These are phyloP conservation scores for Odontocerum albicorne DNA, from an alignment of 2,888 invertebrate species.

Conservation along the genomic window DNA sequence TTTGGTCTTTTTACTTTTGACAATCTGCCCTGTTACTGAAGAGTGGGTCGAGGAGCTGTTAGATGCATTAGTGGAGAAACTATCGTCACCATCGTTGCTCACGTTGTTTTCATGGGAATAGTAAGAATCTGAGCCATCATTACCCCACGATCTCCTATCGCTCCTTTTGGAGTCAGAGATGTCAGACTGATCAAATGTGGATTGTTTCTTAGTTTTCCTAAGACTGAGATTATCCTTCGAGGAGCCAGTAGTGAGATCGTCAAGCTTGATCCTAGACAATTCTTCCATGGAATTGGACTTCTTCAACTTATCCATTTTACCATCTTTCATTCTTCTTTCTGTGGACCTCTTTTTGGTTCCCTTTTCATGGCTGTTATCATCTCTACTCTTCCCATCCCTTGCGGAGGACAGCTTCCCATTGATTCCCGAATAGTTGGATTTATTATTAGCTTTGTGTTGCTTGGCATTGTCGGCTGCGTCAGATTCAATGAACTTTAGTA, in stretches of 20 bases:
- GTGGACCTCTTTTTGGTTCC: conserved; percentile 55
- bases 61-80: conserved; percentile 20
- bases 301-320: conserved; percentile 49
- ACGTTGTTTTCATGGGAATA: conserved; percentile 46
- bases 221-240: conserved; percentile 43
- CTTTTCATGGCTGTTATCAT: conserved; percentile 49
- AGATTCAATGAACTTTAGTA: conserved; percentile 78
- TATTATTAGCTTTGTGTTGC: conserved; percentile 45
- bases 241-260: conserved; percentile 63
- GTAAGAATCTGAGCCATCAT: conserved; percentile 60
- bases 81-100: conserved; percentile 32
- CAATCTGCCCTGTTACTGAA: conserved; percentile 10
- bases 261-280: conserved; percentile 73
- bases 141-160: conserved; percentile 69
- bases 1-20: conserved; percentile 32
- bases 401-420: conserved; percentile 21
- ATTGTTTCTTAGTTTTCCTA: conserved; percentile 38
- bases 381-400: conserved; percentile 26
- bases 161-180: conserved; percentile 40
- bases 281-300: conserved; percentile 82
- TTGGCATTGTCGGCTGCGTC: conserved; percentile 47
- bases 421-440: conserved; percentile 27
- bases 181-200: conserved; percentile 40
- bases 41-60: conserved; percentile 22
- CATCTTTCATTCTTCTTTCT: conserved; percentile 46